Base-by-base conservation (phyloP, 2,797 vertebrate species). In the Tenualosa thibaudeaui region DNA sequence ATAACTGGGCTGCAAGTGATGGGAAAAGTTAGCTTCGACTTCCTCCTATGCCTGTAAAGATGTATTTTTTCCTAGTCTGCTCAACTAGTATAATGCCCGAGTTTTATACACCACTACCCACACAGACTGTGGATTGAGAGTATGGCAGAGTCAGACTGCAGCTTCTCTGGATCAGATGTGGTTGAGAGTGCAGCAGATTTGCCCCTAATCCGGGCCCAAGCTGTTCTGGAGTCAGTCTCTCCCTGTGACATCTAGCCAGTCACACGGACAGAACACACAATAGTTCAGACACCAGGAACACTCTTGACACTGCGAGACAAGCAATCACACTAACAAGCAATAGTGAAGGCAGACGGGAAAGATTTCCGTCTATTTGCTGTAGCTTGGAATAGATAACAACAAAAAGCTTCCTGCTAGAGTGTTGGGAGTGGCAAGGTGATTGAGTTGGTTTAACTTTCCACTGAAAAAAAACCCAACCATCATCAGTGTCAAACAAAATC, bases 321-420 rank as follows among this genome's bases (percentile, higher is more conserved):
- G 15, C 71, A 19, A 78, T 78, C 40, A 78, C 71, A 78, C 71
- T 78, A 78, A 78, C 71, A 46, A 78, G 71, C 71, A 78, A 19
- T 22, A 19, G 15, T 78, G 71, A 40, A 78, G 71, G 40, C 71
- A 78, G 40, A 78, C 71, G 71, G 40, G 26, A 6, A 46, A 22
- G 40, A 46, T 22, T 78, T 46, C 19, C 5, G 5, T 22, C 71
- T 17, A 15, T 46, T 78, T 46, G 37, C 40, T 9, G 19, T 17
- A 37, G 37, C 37, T 78, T 78, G 40, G 71, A 46, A 78, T 46
- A 78, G 71, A 78, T n/a, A 40, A 15, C 40, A 46, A 46, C 2
- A 19, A 43, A 43, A 78, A 78, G 17, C 71, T 43, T 75, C 37
- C 71, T 78, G 71, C 71, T 43, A 22, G 40, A 17, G 40, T 78